Conservation (phyloP, 2,888 invertebrate genomes). For the Conops quadrifasciatus region DNA sequence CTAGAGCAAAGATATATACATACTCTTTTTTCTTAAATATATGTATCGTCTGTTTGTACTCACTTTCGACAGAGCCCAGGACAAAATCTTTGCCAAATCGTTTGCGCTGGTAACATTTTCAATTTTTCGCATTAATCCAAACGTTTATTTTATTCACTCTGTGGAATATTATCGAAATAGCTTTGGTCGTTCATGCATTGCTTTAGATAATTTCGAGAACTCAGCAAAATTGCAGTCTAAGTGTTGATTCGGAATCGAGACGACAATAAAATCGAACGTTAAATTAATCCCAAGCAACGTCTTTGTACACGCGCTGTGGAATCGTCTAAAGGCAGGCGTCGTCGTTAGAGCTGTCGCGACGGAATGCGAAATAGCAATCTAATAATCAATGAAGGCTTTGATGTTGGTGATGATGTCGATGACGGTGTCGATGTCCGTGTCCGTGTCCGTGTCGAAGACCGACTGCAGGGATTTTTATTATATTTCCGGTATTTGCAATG, state of each 20-base stretch:
- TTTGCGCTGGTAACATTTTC: conserved; percentile 2
- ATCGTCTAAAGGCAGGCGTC: conserved; percentile 8
- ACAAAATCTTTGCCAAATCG: neutral
- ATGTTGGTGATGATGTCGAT: neutral
- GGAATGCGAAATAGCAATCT: conserved; percentile 12
- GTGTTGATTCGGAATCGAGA: neutral
- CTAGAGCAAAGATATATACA: neutral
- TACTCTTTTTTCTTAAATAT: neutral
- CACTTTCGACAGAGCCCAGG: neutral
- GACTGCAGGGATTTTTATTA: conserved; percentile 32
- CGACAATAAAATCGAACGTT: conserved; percentile 27
- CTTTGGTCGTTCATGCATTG: neutral
- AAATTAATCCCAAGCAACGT: conserved; percentile 20
- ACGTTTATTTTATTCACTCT: conserved; percentile 34
- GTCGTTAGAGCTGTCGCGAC: neutral
- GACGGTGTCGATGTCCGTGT: neutral
- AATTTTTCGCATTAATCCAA: conserved; percentile 27
- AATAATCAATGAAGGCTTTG: too few species aligned
- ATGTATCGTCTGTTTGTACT: neutral
- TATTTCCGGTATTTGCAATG: neutral
- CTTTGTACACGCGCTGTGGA: conserved; percentile 25
- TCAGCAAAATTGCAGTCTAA: conserved; percentile 27
- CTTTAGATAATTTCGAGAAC: conserved; percentile 21
- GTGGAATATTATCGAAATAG: neutral
- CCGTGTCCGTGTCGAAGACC: conserved; percentile 5